Base-by-base conservation (phyloP, 2,113 vertebrate species). In the Myiozetetes cayanensis region DNA sequence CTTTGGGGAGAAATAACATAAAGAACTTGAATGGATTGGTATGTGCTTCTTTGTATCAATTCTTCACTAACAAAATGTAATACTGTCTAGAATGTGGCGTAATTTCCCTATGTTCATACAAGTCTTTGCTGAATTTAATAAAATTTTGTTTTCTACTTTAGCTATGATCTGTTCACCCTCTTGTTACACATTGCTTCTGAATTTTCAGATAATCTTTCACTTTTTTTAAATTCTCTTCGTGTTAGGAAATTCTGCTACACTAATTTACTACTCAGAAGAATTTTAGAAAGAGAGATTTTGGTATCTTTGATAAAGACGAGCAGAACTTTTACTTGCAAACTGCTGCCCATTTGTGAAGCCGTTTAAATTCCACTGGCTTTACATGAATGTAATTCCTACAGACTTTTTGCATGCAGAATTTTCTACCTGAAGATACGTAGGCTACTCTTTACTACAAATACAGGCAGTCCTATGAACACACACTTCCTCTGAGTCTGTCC, bases 1-100 rank as follows among this genome's bases (percentile, higher is more conserved):
- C 99, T 84, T 96, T 99, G 96, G 99, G 99, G 96, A 98, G 99
- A 94, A 99, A 99, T 97, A 99, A 99, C 87, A 99, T 99, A 96
- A 99, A 99, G 97, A 98, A 98, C 72, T 98, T 99, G 58, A 98
- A 97, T 96, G 99, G 99, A 94, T 96, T 99, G 98, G 99, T 99
- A 97, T 96, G 98, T 97, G 2, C 50, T 67, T 76, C 77, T 73
- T 74, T 49, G 16, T 85, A 58, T 76, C 49, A 73, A 28, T 63
- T 61, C 31, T 76, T 93, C 4, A 6, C 50, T 66, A 62, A 80
- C 12, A 33, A 62, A 88, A 66, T 31, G 46, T 35, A 73, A 33
- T 35, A 10, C 50, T 87, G 25, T 47, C 47, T 79, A 50, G 46
- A 79, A 66, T 21, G 16, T 35, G n/a, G 37, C 30, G 22, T 68